Base-by-base conservation (phyloP, 2,888 invertebrate species). In the Xanthorhoe spadicearia region DNA sequence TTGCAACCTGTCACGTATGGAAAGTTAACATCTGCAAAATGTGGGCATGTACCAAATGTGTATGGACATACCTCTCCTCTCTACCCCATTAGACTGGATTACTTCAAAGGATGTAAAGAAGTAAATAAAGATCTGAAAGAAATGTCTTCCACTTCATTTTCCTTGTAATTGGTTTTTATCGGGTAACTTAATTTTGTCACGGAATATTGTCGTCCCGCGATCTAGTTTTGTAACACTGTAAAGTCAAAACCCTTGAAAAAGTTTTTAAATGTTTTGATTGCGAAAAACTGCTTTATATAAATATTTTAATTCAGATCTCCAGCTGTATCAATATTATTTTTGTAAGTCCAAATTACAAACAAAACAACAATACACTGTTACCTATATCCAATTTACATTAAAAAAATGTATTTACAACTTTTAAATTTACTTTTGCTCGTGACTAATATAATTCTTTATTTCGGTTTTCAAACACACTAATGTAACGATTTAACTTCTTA, bases 361-460 rank as follows among this genome's bases (percentile, higher is more conserved):
- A 56, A 55, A n/a, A 56, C 32, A 53, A 35, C 53, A 53, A 53
- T 53, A 53, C 52, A 52, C 32, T 53, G 53, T 10, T 17, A n/a
- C n/a, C n/a, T n/a, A 10, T 51, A 23, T 51, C 51, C 51, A 51
- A 51, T 51, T 51, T 51, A 51, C 51, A 51, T 18, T 49, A 13
- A 1, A 13, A 3, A 23, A 23, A 15, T 9, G 0, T 46, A 56
- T 56, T 56, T 46, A 56, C 56, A 56, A 35, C 0, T 48, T 53
- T 53, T 35, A 15, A 35, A 15, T 32, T 32, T 32, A 32, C 32
- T 32, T 32, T 32, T 32, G 7, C 32, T 32, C 6, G 10, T 43
- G 38, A 43, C 38, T 43, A 13, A 43, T 10, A 10, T 10, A 9
- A 38, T 28, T 28, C 28, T 4, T 28, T 28, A 4, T 8, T 7